Conservation (phyloP, 2,888 invertebrate genomes). For the Teleiodes luculella region DNA sequence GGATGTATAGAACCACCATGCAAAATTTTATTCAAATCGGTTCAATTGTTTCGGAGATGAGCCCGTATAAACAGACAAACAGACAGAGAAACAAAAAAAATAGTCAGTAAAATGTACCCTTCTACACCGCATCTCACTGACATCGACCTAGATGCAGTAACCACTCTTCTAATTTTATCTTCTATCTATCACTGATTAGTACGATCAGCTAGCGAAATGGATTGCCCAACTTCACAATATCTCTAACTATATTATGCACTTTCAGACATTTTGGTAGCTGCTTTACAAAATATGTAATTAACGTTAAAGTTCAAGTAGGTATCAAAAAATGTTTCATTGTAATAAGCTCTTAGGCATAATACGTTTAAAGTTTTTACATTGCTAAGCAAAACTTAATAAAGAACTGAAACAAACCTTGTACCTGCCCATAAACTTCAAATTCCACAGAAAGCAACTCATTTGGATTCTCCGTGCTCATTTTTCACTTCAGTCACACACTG, state of each 20-base stretch:
- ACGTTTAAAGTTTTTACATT: background rate
- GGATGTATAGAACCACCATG: too few relatives aligned
- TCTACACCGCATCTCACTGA: slow-evolving; percentile 28
- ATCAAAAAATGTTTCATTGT: too few relatives aligned
- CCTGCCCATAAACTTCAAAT: slow-evolving; percentile 93
- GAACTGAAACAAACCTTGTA: slow-evolving; percentile 84
- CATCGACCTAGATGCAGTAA: slow-evolving; percentile 50
- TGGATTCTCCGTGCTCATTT: slow-evolving; percentile 78
- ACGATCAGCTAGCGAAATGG: slow-evolving; percentile 29
- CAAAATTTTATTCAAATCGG: too few relatives aligned
- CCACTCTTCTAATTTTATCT: slow-evolving; percentile 44
- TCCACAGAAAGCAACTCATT: slow-evolving; percentile 87
- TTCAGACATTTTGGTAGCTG: too few relatives aligned
- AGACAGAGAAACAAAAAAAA: too few relatives aligned
- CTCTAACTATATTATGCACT: background rate
- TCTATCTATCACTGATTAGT: slow-evolving; percentile 18
- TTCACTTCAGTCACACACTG: background rate
- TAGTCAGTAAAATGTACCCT: too few relatives aligned
- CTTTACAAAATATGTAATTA: too few relatives aligned
- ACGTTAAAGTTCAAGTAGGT: too few relatives aligned
- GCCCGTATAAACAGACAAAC: too few relatives aligned
- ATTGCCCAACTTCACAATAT: background rate
- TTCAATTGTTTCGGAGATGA: too few relatives aligned
- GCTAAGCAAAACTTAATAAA: background rate
- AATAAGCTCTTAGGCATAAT: too few relatives aligned